Conservation (phyloP, 1,140 invertebrate genomes). For the Apocrypta bakeri region DNA sequence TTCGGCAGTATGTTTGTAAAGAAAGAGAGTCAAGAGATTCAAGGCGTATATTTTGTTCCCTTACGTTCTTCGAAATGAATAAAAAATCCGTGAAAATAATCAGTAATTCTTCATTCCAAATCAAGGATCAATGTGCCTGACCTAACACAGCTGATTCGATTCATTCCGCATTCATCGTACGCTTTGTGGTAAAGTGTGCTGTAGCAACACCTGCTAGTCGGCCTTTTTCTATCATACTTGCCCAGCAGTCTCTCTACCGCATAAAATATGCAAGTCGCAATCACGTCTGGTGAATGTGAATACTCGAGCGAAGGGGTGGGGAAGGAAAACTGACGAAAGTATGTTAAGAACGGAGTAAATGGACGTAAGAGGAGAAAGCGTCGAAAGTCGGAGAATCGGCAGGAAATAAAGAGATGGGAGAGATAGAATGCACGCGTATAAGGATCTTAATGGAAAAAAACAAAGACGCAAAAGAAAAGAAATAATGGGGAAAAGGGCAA, state of each 20-base stretch:
- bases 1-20: neutral
- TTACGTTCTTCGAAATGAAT: no score
- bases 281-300: conserved; percentile 54
- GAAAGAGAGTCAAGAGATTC: neutral
- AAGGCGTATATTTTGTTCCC: neutral
- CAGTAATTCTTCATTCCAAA: neutral
- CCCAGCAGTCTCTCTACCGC: neutral
- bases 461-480: neutral
- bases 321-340: conserved; percentile 45
- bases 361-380: conserved; percentile 4
- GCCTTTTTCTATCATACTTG: neutral
- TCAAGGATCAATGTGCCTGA: neutral
- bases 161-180: neutral
- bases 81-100: neutral
- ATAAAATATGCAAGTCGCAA: conserved; percentile 57
- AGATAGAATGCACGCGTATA: neutral
- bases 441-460: conserved; percentile 21
- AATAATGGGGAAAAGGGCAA: neutral
- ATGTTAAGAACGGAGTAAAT: conserved; percentile 23
- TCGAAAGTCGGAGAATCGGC: neutral
- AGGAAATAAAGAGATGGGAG: neutral
- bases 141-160: neutral
- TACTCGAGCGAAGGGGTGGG: neutral
- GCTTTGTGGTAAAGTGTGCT: no score
- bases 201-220: no score